phyloP scores from a whole-genome alignment of 2,113 vertebrate genomes.

The Halcyon malimbica region DNA sequence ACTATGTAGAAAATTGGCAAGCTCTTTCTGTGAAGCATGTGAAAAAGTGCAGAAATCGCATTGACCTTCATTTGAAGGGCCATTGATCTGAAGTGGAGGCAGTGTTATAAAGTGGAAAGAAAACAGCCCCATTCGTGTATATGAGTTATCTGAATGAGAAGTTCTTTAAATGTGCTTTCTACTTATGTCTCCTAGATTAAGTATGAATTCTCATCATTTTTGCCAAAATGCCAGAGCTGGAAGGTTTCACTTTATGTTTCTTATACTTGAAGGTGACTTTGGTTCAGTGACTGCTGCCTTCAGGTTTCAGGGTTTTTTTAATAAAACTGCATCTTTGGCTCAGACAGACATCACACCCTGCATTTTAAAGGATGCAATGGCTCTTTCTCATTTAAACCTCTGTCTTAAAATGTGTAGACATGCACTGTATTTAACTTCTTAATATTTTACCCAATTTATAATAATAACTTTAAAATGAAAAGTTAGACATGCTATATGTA shows the following conservation, averaged over 20 bases:
- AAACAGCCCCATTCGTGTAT: background rate
- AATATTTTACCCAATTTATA: background rate
- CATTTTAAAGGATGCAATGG: background rate
- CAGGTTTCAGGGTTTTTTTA: background rate
- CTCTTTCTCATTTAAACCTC: background rate
- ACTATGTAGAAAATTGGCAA: background rate
- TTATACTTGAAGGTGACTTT: background rate
- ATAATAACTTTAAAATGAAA: background rate
- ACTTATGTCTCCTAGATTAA: background rate
- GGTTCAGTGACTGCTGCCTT: background rate
- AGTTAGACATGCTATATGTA: background rate
- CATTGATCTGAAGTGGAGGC: background rate
- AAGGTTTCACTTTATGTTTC: background rate
- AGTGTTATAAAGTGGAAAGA: background rate
- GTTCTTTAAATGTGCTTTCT: background rate
- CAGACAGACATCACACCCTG: background rate
- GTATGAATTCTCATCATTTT: background rate
- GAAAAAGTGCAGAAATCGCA: background rate
- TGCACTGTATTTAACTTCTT: background rate
- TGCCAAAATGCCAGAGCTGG: background rate
- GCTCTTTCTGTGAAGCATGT: background rate
- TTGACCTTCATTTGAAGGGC: background rate
- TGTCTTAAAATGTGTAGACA: background rate
- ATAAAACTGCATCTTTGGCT: background rate
- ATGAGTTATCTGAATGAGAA: background rate